Evolutionary conservation across 2,888 invertebrate genomes (phyloP).

Genomic region (Tiliacea aurago): DNA sequence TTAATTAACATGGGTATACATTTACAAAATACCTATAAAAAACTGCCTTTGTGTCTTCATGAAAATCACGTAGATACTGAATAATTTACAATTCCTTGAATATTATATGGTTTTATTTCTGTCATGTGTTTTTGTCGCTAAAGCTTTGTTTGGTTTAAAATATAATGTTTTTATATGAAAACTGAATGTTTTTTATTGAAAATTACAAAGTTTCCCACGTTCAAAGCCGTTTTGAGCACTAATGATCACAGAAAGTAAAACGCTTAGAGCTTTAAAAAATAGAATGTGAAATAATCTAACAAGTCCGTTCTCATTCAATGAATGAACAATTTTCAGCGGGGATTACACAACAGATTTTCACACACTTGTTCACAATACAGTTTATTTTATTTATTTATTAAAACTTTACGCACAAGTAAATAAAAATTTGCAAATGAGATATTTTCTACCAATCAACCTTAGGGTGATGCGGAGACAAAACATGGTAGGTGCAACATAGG

Average conservation of each 20-base stretch:
- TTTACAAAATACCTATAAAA: slow-evolving; percentile 7
- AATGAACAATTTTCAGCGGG: slow-evolving; percentile 3
- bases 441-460: too few relatives aligned
- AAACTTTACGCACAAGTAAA: too few relatives aligned
- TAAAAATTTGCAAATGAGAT: too few relatives aligned
- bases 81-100: background rate
- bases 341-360: background rate
- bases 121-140: slow-evolving; percentile 17
- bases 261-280: slow-evolving; percentile 18
- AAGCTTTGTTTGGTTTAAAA: slow-evolving; percentile 1
- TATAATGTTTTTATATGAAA: background rate
- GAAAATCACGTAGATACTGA: background rate
- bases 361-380: background rate
- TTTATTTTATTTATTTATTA: slow-evolving; percentile 33
- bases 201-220: slow-evolving; percentile 8
- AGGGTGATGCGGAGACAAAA: too few relatives aligned
- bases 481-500: too few relatives aligned
- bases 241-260: slow-evolving; percentile 26
- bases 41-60: background rate
- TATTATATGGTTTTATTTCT: slow-evolving; percentile 2
- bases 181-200: slow-evolving; percentile 15
- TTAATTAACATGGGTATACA: slow-evolving; percentile 1
- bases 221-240: slow-evolving; percentile 25
- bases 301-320: slow-evolving; percentile 22
- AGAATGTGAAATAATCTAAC: slow-evolving; percentile 12